Evolutionary conservation across 2,888 invertebrate species (phyloP), one percentile per base, ranked within the genome.

Genomic region (Philonicus albiceps): DNA sequence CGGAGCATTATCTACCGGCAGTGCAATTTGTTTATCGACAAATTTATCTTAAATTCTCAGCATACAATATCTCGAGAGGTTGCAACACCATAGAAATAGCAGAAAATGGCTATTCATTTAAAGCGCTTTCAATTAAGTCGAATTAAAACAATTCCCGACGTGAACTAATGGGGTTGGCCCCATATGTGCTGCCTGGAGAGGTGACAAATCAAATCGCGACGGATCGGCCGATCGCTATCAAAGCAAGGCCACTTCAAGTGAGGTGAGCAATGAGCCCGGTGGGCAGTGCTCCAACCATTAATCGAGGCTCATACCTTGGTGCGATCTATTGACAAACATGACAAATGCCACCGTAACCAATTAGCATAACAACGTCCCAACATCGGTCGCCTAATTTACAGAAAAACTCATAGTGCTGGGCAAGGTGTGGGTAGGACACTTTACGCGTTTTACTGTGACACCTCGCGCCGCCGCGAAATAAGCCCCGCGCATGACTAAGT

Each of bases 291-390:
- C 8, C 40, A 27, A 19, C 76, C 43, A 43, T 76, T 76, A 76
- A 64, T 74, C 74, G 53, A 78, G 22, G 31, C 37, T 64, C 55
- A 55, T 55, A 34, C 31, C 7, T 30, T 11, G 55, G 55, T 64
- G 30, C 81, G 30, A 81, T 34, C 55, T 81, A 84, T 75, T 85
- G 75, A 85, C 74, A 76, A 86, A 64, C 86, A 86, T 64, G 55
- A 86, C 76, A 86, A 78, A 86, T 85, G 86, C 40, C 86, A 86
- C 76, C 64, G 78, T 22, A 53, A 64, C 86, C 86, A 86, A 86
- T 86, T 86, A 86, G 86, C 86, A 86, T 86, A 85, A 86, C 86
- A 86, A 76, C 86, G 86, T 86, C 86, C 86, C 86, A 86, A 86
- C 86, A 86, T 40, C 27, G 86, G 76, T 76, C 86, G 76, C 86